phyloP scores from a whole-genome alignment of 1,140 invertebrate genomes.

The Odontomachus brunneus region DNA sequence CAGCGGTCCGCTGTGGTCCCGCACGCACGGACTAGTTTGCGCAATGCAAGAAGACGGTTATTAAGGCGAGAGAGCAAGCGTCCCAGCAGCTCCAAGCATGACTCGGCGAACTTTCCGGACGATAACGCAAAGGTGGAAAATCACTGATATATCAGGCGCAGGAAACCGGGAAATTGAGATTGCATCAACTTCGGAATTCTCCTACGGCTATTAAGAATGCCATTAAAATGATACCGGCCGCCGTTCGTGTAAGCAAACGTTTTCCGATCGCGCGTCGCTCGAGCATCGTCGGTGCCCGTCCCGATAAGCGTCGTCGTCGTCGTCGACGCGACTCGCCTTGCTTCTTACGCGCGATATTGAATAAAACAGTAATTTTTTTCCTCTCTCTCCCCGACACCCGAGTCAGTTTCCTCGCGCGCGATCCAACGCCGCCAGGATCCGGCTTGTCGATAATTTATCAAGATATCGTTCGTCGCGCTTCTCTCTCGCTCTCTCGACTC shows the following conservation, averaged over 20 bases:
- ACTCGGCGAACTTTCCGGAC: constrained; percentile 55
- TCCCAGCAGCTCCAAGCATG: constrained; percentile 22
- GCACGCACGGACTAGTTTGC: constrained; percentile 13
- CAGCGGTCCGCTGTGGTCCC: background rate
- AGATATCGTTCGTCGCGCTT: constrained; percentile 23
- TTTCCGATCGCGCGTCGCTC: constrained; percentile 51
- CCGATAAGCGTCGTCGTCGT: constrained; percentile 12
- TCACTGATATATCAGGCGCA: constrained; percentile 57
- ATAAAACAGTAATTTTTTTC: constrained; percentile 45
- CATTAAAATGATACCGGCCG: constrained; percentile 51
- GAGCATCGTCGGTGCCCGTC: background rate
- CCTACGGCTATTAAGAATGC: constrained; percentile 57
- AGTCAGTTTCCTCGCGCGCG: background rate
- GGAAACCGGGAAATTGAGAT: constrained; percentile 57
- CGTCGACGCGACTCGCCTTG: background rate
- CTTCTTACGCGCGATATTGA: constrained; percentile 45
- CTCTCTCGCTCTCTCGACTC: constrained; percentile 13
- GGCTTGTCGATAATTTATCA: constrained; percentile 49
- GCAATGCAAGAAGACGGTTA: constrained; percentile 32
- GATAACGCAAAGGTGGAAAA: constrained; percentile 55
- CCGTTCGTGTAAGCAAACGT: constrained; percentile 46
- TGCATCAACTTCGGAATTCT: constrained; percentile 57
- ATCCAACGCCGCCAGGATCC: background rate
- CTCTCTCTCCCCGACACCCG: too few species aligned
- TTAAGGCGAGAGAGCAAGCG: constrained; percentile 43